These are phyloP conservation scores for Coendou prehensilis DNA, from an alignment of 2,797 vertebrate genomes.

Conservation along the genomic window DNA sequence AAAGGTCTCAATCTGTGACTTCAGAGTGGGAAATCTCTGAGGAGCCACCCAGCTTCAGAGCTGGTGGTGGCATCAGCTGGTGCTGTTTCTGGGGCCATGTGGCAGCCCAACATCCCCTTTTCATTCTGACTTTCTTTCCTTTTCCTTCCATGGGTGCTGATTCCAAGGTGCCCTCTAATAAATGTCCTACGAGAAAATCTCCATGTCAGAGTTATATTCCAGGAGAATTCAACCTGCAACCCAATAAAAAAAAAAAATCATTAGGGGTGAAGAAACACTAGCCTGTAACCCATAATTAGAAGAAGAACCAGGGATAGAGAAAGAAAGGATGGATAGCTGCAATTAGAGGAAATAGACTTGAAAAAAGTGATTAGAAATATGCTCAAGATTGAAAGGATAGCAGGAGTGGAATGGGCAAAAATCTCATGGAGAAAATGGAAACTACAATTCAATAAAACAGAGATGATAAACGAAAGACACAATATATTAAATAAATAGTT, in stretches of 20 bases:
- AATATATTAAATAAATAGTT: not conserved
- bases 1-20: not conserved
- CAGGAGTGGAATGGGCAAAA: not conserved
- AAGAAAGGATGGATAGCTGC: not conserved
- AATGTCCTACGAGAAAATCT: not conserved
- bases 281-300: not conserved
- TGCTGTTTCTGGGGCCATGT: not conserved
- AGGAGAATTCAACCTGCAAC: not conserved
- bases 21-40: not conserved
- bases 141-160: not conserved
- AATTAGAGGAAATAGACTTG: not conserved
- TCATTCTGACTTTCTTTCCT: not conserved
- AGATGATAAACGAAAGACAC: not conserved
- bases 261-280: not conserved
- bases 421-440: not conserved
- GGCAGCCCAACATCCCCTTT: not conserved
- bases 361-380: not conserved
- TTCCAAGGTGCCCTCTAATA: not conserved
- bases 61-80: not conserved
- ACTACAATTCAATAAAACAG: not conserved
- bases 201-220: not conserved
- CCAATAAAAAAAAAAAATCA: not conserved
- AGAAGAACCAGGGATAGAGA: not conserved
- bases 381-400: not conserved
- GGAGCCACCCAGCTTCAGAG: not conserved